phyloP scores from a whole-genome alignment of 2,797 vertebrate genomes.

The Hapalemur alaotrensis region DNA sequence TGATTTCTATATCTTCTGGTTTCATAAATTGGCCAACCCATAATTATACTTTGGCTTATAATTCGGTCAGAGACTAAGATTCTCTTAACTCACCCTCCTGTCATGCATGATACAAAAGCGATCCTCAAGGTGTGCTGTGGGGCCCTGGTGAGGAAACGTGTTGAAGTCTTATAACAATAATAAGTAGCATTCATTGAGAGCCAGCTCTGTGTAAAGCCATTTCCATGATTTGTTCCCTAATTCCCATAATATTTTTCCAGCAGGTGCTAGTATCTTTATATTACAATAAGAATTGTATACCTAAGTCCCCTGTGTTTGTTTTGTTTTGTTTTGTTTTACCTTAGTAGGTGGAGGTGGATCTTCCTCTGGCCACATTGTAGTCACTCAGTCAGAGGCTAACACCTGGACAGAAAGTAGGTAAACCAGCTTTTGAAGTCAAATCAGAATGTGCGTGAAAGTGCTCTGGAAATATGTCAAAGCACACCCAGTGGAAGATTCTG shows the following conservation, averaged over 20 bases:
- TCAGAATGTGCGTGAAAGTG: not conserved
- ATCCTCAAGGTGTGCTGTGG: not conserved
- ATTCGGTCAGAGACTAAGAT: not conserved
- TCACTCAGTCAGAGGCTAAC: not conserved
- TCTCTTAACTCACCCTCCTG: not conserved
- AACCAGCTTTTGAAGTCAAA: not conserved
- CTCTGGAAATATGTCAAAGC: not conserved
- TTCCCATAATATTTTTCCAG: not conserved
- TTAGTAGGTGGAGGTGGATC: not conserved
- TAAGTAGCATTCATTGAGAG: not conserved
- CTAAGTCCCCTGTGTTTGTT: not conserved
- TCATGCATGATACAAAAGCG: not conserved
- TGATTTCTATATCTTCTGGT: not conserved
- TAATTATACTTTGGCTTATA: not conserved
- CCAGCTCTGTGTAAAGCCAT: not conserved
- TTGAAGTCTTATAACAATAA: not conserved
- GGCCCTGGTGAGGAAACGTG: not conserved
- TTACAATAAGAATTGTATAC: not conserved
- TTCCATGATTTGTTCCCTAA: not conserved
- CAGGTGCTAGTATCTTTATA: not conserved
- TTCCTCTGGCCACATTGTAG: not conserved
- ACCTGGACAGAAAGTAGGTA: not conserved
- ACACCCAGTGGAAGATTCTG: not conserved
- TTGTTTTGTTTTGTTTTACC: not conserved
- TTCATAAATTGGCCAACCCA: not conserved